A percentile compares a stretch with the other conserved stretches of the same genome.
Evolutionary conservation across 2,113 vertebrate species (phyloP).

Genomic region (Bucco capensis): DNA sequence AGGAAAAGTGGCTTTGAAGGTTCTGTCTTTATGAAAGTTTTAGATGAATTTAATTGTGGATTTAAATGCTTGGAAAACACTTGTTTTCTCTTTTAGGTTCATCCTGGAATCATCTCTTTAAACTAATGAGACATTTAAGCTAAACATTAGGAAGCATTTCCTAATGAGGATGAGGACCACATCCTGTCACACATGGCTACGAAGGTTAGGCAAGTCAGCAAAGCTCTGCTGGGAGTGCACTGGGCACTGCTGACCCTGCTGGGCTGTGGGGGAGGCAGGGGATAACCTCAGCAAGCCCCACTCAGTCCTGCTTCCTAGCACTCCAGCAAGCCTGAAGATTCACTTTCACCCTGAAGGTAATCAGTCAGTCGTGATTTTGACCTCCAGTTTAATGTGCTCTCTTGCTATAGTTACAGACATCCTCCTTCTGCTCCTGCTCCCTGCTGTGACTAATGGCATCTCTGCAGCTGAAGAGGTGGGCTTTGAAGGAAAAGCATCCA

Average conservation of each 20-base stretch:
- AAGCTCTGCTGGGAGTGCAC: background rate
- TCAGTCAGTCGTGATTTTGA: slow-evolving; percentile 51
- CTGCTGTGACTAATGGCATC: slow-evolving; percentile 55
- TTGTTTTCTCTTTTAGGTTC: background rate
- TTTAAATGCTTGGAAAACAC: background rate
- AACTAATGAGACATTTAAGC: slow-evolving; percentile 25
- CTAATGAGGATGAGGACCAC: background rate
- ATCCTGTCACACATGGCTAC: background rate
- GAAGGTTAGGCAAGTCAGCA: background rate
- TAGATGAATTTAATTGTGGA: background rate
- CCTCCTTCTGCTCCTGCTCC: slow-evolving; percentile 54
- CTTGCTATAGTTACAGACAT: slow-evolving; percentile 44
- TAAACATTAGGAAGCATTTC: background rate
- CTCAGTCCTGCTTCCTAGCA: background rate
- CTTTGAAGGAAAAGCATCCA: slow-evolving; percentile 36
- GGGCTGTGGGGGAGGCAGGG: background rate
- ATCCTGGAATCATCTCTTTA: background rate
- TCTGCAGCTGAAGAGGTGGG: slow-evolving; percentile 9
- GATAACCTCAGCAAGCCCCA: background rate
- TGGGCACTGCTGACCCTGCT: background rate
- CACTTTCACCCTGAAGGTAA: slow-evolving; percentile 47
- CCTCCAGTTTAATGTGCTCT: slow-evolving; percentile 57
- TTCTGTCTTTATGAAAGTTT: background rate
- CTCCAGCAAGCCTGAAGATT: background rate
- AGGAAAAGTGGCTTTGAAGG: background rate